These are phyloP conservation scores for Iselma pallidipennis DNA, from an alignment of 2,888 invertebrate species.

Conservation along the genomic window DNA sequence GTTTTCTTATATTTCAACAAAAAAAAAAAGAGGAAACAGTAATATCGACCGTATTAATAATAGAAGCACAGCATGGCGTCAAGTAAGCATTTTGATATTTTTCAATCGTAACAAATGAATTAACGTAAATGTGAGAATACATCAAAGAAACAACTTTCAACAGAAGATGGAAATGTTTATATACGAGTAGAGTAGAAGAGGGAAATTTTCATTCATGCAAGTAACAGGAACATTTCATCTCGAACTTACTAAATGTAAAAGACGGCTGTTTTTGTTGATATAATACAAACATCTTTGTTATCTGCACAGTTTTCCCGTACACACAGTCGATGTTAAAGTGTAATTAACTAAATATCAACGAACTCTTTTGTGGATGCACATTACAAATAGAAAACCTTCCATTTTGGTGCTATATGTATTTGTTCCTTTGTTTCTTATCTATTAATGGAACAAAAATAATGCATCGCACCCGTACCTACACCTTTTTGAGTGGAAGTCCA, in stretches of 20 bases:
- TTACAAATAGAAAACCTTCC: background rate
- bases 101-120: conserved; percentile 1
- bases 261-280: background rate
- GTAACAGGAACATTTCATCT: too few species aligned
- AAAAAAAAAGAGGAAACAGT: background rate
- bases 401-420: background rate
- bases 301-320: background rate
- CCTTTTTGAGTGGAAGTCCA: too few species aligned
- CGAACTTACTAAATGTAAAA: too few species aligned
- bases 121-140: conserved; percentile 5
- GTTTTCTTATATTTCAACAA: background rate
- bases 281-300: conserved; percentile 1
- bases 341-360: conserved; percentile 6
- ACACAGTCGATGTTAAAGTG: background rate
- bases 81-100: background rate
- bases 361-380: background rate
- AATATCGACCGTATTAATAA: conserved; percentile 8
- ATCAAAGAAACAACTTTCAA: conserved; percentile 3
- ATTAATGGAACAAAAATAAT: background rate
- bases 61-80: background rate
- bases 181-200: too few species aligned
- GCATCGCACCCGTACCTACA: too few species aligned
- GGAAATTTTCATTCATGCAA: too few species aligned
- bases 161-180: too few species aligned
- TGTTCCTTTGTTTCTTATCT: background rate